Evolutionary conservation across 2,888 invertebrate genomes (phyloP), one percentile per base, ranked within the genome.

Genomic region (Dendrolimus houi): DNA sequence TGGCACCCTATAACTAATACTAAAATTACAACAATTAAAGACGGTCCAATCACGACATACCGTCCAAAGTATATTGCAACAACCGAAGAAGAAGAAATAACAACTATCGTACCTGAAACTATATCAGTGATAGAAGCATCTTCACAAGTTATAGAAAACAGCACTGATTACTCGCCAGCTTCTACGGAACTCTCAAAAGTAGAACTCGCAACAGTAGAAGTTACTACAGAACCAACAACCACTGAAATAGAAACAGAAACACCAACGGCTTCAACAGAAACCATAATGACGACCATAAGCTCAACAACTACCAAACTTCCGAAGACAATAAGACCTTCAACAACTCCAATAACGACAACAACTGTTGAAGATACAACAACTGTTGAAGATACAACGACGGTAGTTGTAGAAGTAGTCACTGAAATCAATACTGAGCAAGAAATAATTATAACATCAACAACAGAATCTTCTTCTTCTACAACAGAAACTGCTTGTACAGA

Each of bases 31-130:
- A 78, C 78, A 8, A 64, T 75, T 42, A 65, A 78, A 59, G 79
- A 87, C 54, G 71, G 60, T 29, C 77, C 80, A 52, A 72, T 89
- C 17, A 90, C 90, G n/a, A 90, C 90, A 12, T 89, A 90, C 41
- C 77, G 89, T 62, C 89, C 91, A 57, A 75, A 70, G 63, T 87
- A 81, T 65, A 63, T 72, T 29, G 80, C 86, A 8, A 80, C 83
- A 14, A 79, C 77, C n/a, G 81, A 70, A 40, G 55, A 56, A 41
- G 79, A 81, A 58, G 85, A 87, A 67, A 74, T 72, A 6, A 83
- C 87, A 0, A 83, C 83, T 52, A 60, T 66, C 1, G 59, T 74
- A 12, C 68, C 75, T 56, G 85, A 88, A 58, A 80, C 79, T 0
- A 84, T 83, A 29, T 70, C 74, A 54, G 62, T 68, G 10, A 65